phyloP scores from a whole-genome alignment of 2,113 vertebrate species.

The Crotalus tigris region DNA sequence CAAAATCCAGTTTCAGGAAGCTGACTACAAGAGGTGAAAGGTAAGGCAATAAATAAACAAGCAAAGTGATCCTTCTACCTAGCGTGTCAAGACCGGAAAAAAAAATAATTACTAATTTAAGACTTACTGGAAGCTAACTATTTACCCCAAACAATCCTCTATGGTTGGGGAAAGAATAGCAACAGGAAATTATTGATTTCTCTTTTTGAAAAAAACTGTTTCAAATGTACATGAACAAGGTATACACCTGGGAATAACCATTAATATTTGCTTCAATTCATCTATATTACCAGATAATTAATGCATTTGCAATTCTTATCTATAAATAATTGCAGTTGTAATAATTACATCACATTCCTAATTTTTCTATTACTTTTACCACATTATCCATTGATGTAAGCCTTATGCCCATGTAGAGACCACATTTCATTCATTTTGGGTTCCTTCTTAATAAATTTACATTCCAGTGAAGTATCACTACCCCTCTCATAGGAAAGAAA shows the following conservation, averaged over 20 bases:
- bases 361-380: not conserved
- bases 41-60: not conserved
- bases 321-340: not conserved
- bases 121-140: not conserved
- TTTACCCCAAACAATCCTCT: not conserved
- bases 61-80: not conserved
- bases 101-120: not conserved
- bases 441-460: not conserved
- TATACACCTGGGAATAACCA: not conserved
- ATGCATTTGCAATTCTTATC: not conserved
- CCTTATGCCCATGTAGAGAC: not conserved
- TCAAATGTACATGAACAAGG: not conserved
- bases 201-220: not conserved
- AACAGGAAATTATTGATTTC: not conserved
- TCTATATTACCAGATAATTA: not conserved
- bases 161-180: not conserved
- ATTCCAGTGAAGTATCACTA: not conserved
- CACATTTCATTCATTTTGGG: not conserved
- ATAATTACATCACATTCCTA: not conserved
- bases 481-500: not conserved
- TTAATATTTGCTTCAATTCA: not conserved
- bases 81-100: not conserved
- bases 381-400: not conserved
- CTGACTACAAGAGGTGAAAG: not conserved
- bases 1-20: not conserved